Evolutionary conservation across 2,888 invertebrate species (phyloP), one percentile per base, ranked within the genome.

Genomic region (Melanchra persicariae): DNA sequence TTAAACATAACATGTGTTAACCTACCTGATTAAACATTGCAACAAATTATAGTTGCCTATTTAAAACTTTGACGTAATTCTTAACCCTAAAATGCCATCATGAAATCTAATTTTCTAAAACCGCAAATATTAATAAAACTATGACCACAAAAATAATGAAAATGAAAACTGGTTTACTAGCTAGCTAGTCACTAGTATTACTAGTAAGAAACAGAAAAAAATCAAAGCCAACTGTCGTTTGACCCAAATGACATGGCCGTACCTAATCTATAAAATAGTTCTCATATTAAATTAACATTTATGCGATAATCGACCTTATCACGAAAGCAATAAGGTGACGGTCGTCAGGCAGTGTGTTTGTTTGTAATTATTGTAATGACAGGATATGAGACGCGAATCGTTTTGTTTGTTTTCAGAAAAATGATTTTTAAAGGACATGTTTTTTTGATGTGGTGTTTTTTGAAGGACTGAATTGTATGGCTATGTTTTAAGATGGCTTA

Each of bases 161-260:
- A 54, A 55, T 58, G 58, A 73, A 65, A 68, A 77, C 45, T 54
- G 57, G 66, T 72, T 76, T 73, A 67, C 47, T 51, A 67, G 22
- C 43, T 19, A 57, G 57, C 69, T 51, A 70, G 60, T 54, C 63
- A 78, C 77, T 77, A 76, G 54, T 66, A 68, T 26, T 49, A 43
- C 55, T 43, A 70, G 62, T 49, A 45, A 64, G 78, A 82, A 57
- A 57, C 80, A 83, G 71, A 82, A 87, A 85, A 81, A 85, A 86
- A 84, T 79, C 74, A 81, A 76, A 82, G 74, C 70, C 85, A 89
- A 88, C 87, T 90, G 90, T 87, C 86, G 80, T 78, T 77, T 88
- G 89, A 90, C 89, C 89, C 85, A 80, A 87, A 87, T 88, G 83
- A 84, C 83, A 83, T 64, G 63, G 52, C 61, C 52, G 58, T 69